Evolutionary conservation across 92 coral and sea anemone species (phyloP).

Genomic region (Bergia sp.): DNA sequence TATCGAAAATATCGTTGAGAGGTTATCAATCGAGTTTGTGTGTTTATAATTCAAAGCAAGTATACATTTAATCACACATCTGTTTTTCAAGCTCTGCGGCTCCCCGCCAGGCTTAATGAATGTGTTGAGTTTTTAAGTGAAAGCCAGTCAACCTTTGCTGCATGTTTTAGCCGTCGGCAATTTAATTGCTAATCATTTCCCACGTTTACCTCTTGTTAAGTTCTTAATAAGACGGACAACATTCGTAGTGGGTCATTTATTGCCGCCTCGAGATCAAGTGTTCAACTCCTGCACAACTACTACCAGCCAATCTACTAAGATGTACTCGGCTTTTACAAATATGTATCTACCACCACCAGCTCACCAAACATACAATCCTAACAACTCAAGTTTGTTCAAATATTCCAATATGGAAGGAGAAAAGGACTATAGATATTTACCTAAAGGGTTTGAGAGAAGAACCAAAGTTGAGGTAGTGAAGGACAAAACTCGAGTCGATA

Average conservation of each 20-base stretch:
- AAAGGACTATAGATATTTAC: conserved; percentile 54
- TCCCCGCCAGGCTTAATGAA: conserved; percentile 85
- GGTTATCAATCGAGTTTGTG: conserved; percentile 34
- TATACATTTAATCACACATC: conserved; percentile 72
- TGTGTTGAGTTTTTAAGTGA: conserved; percentile 71
- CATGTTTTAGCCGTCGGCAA: conserved; percentile 42
- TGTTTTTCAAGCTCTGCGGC: conserved; percentile 73
- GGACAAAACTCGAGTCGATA: conserved; percentile 29
- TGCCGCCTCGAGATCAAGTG: conserved; percentile 35
- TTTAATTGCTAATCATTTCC: conserved; percentile 45
- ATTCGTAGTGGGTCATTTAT: conserved; percentile 27
- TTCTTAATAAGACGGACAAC: conserved; percentile 32
- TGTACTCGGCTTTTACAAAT: conserved; percentile 41
- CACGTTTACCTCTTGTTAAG: conserved; percentile 47
- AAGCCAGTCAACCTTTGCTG: conserved; percentile 64
- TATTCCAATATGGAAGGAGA: conserved; percentile 65
- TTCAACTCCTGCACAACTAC: conserved; percentile 17
- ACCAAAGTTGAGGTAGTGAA: conserved; percentile 41
- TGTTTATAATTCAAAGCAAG: conserved; percentile 46
- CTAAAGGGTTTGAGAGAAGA: conserved; percentile 46
- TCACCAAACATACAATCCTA: conserved; percentile 53
- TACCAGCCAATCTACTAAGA: neutral
- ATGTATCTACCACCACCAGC: conserved; percentile 40
- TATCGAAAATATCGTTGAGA: conserved; percentile 34
- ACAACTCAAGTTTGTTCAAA: conserved; percentile 60